Conservation (phyloP, 2,797 vertebrate genomes). For the Oreonectes daqikongensis region DNA sequence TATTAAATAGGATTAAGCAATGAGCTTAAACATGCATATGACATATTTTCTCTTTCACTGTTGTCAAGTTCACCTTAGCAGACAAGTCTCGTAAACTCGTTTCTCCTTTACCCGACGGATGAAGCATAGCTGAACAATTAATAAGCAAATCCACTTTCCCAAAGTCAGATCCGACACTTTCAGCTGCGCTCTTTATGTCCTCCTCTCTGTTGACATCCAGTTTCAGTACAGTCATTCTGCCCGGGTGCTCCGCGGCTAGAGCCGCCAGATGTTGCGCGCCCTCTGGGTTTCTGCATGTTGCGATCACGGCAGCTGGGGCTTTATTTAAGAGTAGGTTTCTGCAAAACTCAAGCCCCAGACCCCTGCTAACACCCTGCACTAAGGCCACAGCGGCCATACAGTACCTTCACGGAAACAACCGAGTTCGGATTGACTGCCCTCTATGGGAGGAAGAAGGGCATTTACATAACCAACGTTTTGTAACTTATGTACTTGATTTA, state of each 20-base stretch:
- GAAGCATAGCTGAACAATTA: constrained; percentile 76
- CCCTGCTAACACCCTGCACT: constrained; percentile 75
- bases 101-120: constrained; percentile 76
- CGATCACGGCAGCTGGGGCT: constrained; percentile 63
- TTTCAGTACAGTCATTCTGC: constrained; percentile 64
- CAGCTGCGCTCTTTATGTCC: constrained; percentile 66
- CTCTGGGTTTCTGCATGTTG: constrained; percentile 74
- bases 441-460: constrained; percentile 40
- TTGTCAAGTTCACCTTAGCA: constrained; percentile 64
- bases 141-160: constrained; percentile 72
- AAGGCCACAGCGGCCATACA: constrained; percentile 70
- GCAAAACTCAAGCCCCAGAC: constrained; percentile 74
- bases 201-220: constrained; percentile 73
- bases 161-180: constrained; percentile 60
- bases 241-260: constrained; percentile 60
- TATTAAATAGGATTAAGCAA: too few species aligned
- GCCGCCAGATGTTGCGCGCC: constrained; percentile 59
- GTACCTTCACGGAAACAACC: not conserved
- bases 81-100: constrained; percentile 75
- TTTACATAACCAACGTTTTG: constrained; percentile 62
- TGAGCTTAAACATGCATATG: too few species aligned
- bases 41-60: not conserved
- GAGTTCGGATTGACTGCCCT: constrained; percentile 41
- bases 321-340: constrained; percentile 65
- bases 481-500: not conserved